Conservation (phyloP, 2,888 invertebrate species). For the Drosophila algonquin region DNA sequence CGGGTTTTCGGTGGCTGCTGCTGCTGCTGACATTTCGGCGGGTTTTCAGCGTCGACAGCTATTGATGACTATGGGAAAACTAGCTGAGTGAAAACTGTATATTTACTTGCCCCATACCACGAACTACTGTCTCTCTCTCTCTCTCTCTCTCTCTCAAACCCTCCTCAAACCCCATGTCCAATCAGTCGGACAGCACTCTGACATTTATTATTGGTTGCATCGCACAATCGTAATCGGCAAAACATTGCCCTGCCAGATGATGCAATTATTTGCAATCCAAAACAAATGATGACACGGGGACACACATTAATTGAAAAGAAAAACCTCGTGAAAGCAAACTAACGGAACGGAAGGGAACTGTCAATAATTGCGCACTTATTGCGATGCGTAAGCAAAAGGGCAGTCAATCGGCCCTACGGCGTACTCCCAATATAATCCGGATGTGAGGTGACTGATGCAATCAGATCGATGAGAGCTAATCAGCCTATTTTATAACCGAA, state of each 20-base stretch:
- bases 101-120: conserved; percentile 27
- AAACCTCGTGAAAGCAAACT: background rate
- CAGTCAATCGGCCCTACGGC: background rate
- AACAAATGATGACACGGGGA: conserved; percentile 34
- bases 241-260: conserved; percentile 40
- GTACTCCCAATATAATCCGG: background rate
- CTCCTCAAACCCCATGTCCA: conserved; percentile 11
- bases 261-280: conserved; percentile 49
- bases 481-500: background rate
- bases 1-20: conserved; percentile 26
- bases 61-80: conserved; percentile 42
- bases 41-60: conserved; percentile 15
- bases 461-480: background rate
- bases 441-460: background rate
- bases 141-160: background rate
- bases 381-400: background rate
- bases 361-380: conserved; percentile 20
- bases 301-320: conserved; percentile 21
- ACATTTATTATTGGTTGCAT: conserved; percentile 41
- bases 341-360: no score
- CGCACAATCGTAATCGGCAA: conserved; percentile 52
- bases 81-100: conserved; percentile 35
- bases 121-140: conserved; percentile 1
- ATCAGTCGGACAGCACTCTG: conserved; percentile 37
- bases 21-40: conserved; percentile 20